phyloP scores from a whole-genome alignment of 2,113 vertebrate species.

The Polyodon spathula region DNA sequence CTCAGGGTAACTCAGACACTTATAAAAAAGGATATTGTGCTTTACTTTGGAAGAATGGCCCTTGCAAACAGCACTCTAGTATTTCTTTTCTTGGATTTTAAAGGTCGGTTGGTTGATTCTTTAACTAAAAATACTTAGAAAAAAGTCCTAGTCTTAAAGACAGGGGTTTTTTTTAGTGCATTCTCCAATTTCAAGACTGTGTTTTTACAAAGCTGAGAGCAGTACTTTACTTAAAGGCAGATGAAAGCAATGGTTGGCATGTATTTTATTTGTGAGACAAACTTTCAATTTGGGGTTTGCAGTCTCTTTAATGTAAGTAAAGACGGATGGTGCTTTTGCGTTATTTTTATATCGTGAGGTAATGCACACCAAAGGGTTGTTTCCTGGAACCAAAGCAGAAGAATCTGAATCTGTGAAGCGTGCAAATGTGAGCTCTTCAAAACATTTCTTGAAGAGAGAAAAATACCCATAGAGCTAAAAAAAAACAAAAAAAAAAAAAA shows the following conservation, averaged over 20 bases:
- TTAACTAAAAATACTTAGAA: background rate
- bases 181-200: background rate
- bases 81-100: background rate
- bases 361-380: background rate
- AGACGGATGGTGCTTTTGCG: background rate
- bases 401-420: too few relatives aligned
- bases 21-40: too few relatives aligned
- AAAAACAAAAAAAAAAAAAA: too few relatives aligned
- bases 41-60: too few relatives aligned
- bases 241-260: slow-evolving; percentile 14
- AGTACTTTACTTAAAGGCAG: slow-evolving; percentile 7
- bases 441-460: too few relatives aligned
- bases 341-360: slow-evolving; percentile 8
- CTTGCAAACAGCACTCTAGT: background rate
- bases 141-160: background rate
- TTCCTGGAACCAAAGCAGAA: too few relatives aligned
- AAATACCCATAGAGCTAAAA: too few relatives aligned
- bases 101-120: background rate
- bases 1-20: background rate
- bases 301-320: slow-evolving; percentile 10
- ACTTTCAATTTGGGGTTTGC: slow-evolving; percentile 13
- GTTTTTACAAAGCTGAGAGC: slow-evolving; percentile 8
- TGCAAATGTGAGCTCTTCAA: too few relatives aligned
- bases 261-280: slow-evolving; percentile 9
- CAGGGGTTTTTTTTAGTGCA: background rate